Conservation (phyloP, 2,113 vertebrate species). For the Zapus hudsonius region DNA sequence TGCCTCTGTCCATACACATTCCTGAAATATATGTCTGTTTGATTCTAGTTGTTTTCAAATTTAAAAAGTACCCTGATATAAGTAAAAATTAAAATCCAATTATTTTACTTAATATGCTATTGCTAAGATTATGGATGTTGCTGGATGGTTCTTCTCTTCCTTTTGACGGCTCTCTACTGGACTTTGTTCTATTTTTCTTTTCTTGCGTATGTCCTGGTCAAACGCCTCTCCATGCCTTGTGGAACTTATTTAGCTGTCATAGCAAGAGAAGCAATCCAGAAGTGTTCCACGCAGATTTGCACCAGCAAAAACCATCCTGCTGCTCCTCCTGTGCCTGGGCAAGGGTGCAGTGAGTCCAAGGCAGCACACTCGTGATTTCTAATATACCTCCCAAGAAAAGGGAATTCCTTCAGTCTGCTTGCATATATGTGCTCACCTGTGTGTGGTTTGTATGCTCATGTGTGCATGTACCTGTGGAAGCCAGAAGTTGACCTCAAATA, state of each 20-base stretch:
- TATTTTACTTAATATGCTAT: background rate
- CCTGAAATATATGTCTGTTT: background rate
- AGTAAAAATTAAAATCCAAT: background rate
- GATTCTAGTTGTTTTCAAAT: background rate
- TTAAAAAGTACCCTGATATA: background rate
- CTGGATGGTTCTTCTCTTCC: background rate
- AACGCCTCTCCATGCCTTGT: background rate
- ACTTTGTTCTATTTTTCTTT: background rate
- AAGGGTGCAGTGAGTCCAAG: background rate
- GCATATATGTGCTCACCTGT: too few relatives aligned
- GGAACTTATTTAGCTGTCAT: background rate
- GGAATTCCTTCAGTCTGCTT: background rate
- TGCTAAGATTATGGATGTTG: background rate
- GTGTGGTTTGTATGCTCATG: too few relatives aligned
- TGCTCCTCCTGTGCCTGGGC: background rate
- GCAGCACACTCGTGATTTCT: background rate
- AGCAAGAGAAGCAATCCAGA: background rate
- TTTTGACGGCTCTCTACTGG: background rate
- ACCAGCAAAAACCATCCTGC: background rate
- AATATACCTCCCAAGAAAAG: background rate
- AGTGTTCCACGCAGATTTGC: background rate
- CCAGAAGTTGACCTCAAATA: too few relatives aligned
- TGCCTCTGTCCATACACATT: background rate
- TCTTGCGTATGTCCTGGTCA: background rate
- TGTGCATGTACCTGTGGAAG: background rate